Conservation (phyloP, 1,140 invertebrate genomes). For the Apis laboriosa region DNA sequence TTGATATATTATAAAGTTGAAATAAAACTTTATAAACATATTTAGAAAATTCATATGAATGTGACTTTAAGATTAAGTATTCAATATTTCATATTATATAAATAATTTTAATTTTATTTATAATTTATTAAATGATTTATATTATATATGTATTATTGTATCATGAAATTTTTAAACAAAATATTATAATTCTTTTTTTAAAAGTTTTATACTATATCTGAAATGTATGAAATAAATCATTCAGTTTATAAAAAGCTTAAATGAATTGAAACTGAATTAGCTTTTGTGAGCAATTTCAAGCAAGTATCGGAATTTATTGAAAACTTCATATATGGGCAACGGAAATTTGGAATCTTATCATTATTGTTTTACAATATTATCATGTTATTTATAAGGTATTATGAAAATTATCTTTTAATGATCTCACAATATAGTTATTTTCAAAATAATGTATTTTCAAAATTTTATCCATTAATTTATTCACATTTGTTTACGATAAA, state of each 20-base stretch:
- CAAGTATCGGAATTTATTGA: conserved; percentile 69
- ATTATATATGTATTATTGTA: not conserved
- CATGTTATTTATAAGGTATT: conserved; percentile 51
- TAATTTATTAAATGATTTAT: not conserved
- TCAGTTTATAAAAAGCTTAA: conserved; percentile 1
- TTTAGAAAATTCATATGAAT: not conserved
- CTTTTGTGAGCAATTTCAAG: conserved; percentile 64
- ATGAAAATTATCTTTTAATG: conserved; percentile 10
- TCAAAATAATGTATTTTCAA: conserved; percentile 3
- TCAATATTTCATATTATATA: not conserved
- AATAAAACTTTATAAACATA: too few species aligned
- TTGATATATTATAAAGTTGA: too few species aligned
- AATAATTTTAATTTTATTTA: not conserved
- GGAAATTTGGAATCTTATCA: conserved; percentile 62
- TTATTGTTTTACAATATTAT: conserved; percentile 54
- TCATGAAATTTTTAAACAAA: not conserved
- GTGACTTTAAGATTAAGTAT: not conserved
- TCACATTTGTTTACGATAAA: conserved; percentile 10
- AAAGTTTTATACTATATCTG: not conserved
- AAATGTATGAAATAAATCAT: not conserved
- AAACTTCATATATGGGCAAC: conserved; percentile 78
- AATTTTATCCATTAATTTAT: conserved; percentile 19
- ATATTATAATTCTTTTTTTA: too few species aligned
- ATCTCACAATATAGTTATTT: conserved; percentile 19
- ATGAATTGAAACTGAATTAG: conserved; percentile 18